Base-by-base conservation (phyloP, 2,888 invertebrate genomes). In the Dimorphilus gyrociliatus region DNA sequence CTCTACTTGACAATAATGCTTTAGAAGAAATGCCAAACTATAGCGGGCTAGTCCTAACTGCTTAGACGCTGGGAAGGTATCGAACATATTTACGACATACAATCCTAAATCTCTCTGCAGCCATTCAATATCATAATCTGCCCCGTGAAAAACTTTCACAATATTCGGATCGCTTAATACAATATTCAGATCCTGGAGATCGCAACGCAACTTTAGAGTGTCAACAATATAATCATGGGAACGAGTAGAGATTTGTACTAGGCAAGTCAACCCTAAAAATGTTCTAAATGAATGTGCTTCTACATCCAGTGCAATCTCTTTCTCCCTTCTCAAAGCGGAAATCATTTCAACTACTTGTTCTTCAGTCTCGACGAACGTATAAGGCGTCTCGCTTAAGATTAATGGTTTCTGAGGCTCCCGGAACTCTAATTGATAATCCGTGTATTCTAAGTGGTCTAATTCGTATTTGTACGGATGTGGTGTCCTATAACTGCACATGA, bases 61-160 rank as follows among this genome's bases (percentile, higher is more conserved):
- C 41, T 76, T 73, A 0, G 84, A 76, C 0, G 90, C 92, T 53
- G 79, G 76, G 53, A 82, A 75, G 0, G 94, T 97, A 60, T 97
- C 97, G 57, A 97, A 92, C 75, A 97, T 72, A 44, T 92, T 90
- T 1, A 97, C 90, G 2, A 97, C 65, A 55, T 97, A 97, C 2
- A 97, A 56, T 0, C 86, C 81, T 33, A 94, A 74, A 68, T 99
- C 97, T 12, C 86, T 69, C 60, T 97, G 97, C 18, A 97, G 65
- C 94, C 97, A 97, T 19, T 74, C 66, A 13, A 97, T 70, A 54
- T 97, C 94, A 36, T 57, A 67, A 34, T 80, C 76, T 0, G 85
- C 81, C 7, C 94, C 94, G 55, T 97, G 97, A 44, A 97, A 76
- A 4, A 88, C 72, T 70, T 97, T 97, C 0, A 90, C 59, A 46